Base-by-base conservation (phyloP, 2,888 invertebrate genomes). In the Coecobrya sp. region DNA sequence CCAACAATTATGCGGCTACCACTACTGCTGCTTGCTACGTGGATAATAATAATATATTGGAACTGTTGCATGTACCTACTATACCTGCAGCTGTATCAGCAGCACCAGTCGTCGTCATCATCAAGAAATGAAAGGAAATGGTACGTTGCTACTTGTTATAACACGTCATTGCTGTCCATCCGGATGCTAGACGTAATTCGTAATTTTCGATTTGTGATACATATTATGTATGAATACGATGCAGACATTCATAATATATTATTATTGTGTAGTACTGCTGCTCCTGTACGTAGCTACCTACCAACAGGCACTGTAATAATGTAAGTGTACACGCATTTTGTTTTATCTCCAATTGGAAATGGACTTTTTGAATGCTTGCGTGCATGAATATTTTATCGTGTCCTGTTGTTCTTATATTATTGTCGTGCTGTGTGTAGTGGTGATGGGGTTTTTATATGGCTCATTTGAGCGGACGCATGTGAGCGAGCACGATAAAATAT, bases 391-490 rank as follows among this genome's bases (percentile, higher is more conserved):
- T 59, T 59, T 59, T 59, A 59, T n/a, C 19, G 19, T 16, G 59
- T 16, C 22, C 27, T 27, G 65, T 65, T 27, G 25, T 27, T 36
- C 36, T 4, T 36, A 70, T 30, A 36, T n/a, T 3, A 36, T 22
- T 70, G 45, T 73, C 73, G 11, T 45, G 22, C 13, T 45, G 7
- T 22, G 70, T n/a, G 36, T 22, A 49, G 25, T 22, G 76, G 25
- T 45, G 52, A 49, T 52, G 76, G 49, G 52, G 5, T 73, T 42
- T 36, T 73, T 76, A 52, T 55, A 86, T 52, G 73, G 30, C 86
- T 86, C 86, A 86, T 73, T 86, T 86, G 42, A 86, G 73, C 27
- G 86, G 16, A 70, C 70, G 42, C 86, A 86, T 86, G 73, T 49
- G 25, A 49, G 16, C 27, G 25, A 49, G 16, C 27, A 55, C 68